Base-by-base conservation (phyloP, 2,797 vertebrate species). In the Remorina albescens region DNA sequence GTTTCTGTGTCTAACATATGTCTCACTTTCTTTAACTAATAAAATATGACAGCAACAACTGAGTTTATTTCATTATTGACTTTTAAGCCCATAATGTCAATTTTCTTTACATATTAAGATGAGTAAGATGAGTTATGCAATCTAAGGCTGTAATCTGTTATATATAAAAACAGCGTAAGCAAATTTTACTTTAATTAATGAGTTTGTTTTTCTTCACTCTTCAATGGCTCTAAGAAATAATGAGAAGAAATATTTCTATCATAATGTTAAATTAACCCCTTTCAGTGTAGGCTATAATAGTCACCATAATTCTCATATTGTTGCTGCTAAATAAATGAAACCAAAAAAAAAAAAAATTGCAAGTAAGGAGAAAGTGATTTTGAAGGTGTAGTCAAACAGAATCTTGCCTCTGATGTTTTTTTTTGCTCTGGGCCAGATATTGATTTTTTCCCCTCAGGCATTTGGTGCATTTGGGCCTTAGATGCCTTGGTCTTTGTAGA, bases 61-160 rank as follows among this genome's bases (percentile, higher is more conserved):
- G n/a, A n/a, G n/a, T n/a, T n/a, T n/a, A n/a, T n/a, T n/a, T n/a
- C n/a, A n/a, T n/a, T n/a, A n/a, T n/a, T 10, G 4, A 46, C 25
- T n/a, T 74, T 59, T 28, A 21, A 32, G 19, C 58, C 39, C 28
- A 26, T 39, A 25, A 53, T 65, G 58, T 58, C 34, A 46, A 46
- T 42, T 16, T 16, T 42, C 41, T 42, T 54, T 53, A 63, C 49
- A n/a, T 82, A 50, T 68, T 74, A 41, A 66, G 26, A 68, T 28
- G 19, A 47, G 76, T 81, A 61, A 44, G 49, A 36, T 12, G 28
- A 30, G 62, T 88, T 85, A 82, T 69, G 15, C 74, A 89, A 88
- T 9, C 9, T 25, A 23, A 65, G 63, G n/a, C 56, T 64, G 36
- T 81, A 74, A 81, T 80, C 72, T 75, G 78, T 90, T 84, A 86